A percentile compares a stretch with the other conserved stretches of the same genome.
phyloP scores from a whole-genome alignment of 1,140 invertebrate species.

The Lucilia cuprina region DNA sequence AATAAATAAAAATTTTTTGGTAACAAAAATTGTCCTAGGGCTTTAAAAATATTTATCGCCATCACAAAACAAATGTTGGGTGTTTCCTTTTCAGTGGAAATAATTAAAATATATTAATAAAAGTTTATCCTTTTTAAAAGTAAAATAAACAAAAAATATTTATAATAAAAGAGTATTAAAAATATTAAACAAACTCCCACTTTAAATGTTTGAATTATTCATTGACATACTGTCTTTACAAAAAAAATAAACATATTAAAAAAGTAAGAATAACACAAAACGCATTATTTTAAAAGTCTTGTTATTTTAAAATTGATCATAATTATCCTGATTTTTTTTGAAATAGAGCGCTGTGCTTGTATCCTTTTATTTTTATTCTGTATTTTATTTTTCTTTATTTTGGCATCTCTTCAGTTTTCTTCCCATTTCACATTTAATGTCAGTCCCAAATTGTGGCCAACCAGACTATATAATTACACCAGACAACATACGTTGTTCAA shows the following conservation, averaged over 20 bases:
- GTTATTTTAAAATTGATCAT: conserved; percentile 11
- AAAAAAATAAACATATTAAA: background rate
- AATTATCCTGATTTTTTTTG: background rate
- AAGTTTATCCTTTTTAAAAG: no score
- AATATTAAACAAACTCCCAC: no score
- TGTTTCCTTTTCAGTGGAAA: background rate
- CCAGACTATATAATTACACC: background rate
- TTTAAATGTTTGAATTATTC: no score
- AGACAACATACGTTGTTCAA: background rate
- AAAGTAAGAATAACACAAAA: background rate
- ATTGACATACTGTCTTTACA: no score
- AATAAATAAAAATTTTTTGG: no score
- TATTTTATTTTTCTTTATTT: background rate
- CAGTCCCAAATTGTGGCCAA: background rate
- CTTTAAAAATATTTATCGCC: background rate
- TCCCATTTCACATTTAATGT: background rate
- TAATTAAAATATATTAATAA: background rate
- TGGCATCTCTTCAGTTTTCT: background rate
- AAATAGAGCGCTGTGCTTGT: no score
- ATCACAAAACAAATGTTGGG: conserved; percentile 20
- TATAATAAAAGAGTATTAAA: no score
- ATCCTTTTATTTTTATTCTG: background rate
- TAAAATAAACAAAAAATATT: no score
- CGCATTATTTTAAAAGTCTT: background rate
- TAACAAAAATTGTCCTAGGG: background rate